Conservation (phyloP, 2,113 vertebrate species). For the Notarius lentiginosus region DNA sequence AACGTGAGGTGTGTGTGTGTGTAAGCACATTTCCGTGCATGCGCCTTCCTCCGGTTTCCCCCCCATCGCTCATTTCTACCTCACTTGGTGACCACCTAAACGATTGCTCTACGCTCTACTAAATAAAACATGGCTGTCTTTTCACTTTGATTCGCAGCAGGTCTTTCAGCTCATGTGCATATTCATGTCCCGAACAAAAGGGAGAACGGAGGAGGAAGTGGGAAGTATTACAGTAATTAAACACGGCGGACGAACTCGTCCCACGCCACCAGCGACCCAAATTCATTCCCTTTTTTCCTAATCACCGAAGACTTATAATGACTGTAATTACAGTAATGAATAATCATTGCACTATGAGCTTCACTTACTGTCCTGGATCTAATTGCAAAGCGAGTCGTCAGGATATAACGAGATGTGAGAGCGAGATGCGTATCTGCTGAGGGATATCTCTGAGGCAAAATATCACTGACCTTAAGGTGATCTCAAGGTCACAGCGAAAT, state of each 20-base stretch:
- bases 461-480: neutral
- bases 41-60: neutral
- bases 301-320: constrained; percentile 64
- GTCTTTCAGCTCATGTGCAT: constrained; percentile 55
- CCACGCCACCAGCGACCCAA: constrained; percentile 53
- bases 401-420: constrained; percentile 1
- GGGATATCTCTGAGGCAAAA: neutral
- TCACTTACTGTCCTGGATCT: constrained; percentile 62
- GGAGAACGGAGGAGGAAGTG: constrained; percentile 30
- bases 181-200: constrained; percentile 50
- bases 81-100: constrained; percentile 57
- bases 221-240: constrained; percentile 69
- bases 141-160: constrained; percentile 54
- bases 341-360: constrained; percentile 60
- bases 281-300: constrained; percentile 60
- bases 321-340: constrained; percentile 70
- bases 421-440: neutral
- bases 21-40: constrained; percentile 33
- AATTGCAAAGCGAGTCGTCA: constrained; percentile 18
- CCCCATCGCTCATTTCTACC: constrained; percentile 39
- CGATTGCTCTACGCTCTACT: constrained; percentile 53
- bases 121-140: constrained; percentile 67
- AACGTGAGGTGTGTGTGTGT: neutral
- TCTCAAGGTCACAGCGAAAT: neutral
- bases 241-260: constrained; percentile 63